Percentiles rank a stretch among this genome's conserved stretches.
These are phyloP conservation scores for Hypolimnas misippus DNA, from an alignment of 2,888 invertebrate species.

Conservation along the genomic window DNA sequence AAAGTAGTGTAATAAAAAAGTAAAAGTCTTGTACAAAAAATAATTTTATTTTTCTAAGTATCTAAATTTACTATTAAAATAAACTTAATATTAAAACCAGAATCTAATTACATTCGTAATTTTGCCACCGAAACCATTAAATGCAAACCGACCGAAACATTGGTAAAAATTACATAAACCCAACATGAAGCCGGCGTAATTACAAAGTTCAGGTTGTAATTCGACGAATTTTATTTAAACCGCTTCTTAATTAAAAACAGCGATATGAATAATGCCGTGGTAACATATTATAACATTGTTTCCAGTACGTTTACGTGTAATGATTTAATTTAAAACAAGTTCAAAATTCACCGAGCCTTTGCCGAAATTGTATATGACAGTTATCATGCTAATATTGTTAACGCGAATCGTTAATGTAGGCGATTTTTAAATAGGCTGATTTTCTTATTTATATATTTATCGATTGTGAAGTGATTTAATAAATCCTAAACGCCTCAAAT, in stretches of 20 bases:
- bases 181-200: constrained; percentile 34
- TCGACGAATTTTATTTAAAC: constrained; percentile 33
- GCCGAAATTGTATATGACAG: not conserved
- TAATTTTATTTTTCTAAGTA: not conserved
- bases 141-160: constrained; percentile 27
- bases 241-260: constrained; percentile 39
- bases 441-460: not conserved
- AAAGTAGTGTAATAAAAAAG: no score
- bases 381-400: not conserved
- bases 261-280: constrained; percentile 25
- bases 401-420: not conserved
- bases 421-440: not conserved
- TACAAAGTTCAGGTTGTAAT: constrained; percentile 37
- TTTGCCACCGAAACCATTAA: constrained; percentile 33
- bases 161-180: constrained; percentile 34
- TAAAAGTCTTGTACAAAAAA: no score
- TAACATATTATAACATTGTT: constrained; percentile 14
- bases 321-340: constrained; percentile 25
- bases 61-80: no score
- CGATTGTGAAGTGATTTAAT: no score
- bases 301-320: constrained; percentile 22
- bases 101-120: constrained; percentile 20
- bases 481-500: no score
- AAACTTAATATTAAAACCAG: not conserved
- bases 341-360: constrained; percentile 13